These are phyloP conservation scores for Aix galericulata DNA, from an alignment of 2,113 vertebrate species.

Conservation along the genomic window DNA sequence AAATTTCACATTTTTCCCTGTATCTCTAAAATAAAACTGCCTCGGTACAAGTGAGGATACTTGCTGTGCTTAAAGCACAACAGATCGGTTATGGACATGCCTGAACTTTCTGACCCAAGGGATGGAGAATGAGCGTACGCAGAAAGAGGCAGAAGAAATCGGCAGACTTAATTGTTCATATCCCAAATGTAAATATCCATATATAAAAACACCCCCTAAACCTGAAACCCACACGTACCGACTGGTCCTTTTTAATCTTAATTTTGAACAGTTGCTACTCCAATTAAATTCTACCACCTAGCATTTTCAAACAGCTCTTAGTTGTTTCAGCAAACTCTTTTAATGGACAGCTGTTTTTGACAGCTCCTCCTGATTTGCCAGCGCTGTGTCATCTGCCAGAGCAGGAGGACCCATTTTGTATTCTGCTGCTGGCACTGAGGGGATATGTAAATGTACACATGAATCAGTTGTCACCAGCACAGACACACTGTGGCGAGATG, in stretches of 20 bases:
- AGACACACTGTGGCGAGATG: slow-evolving; percentile 87
- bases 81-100: background rate
- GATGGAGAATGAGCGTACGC: background rate
- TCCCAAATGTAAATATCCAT: slow-evolving; percentile 50
- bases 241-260: slow-evolving; percentile 79
- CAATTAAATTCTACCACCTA: slow-evolving; percentile 85
- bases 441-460: slow-evolving; percentile 94
- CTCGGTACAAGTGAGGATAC: background rate
- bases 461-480: slow-evolving; percentile 96
- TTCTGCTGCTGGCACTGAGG: slow-evolving; percentile 89
- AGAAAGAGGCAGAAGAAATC: background rate
- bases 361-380: slow-evolving; percentile 95
- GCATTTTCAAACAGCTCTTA: slow-evolving; percentile 80
- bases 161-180: slow-evolving; percentile 31
- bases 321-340: slow-evolving; percentile 78
- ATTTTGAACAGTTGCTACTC: slow-evolving; percentile 82
- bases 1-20: background rate
- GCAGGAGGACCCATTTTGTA: slow-evolving; percentile 89
- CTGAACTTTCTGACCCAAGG: background rate
- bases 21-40: background rate
- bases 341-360: slow-evolving; percentile 97
- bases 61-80: background rate
- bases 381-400: slow-evolving; percentile 90
- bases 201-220: slow-evolving; percentile 23
- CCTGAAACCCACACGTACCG: slow-evolving; percentile 40